A percentile compares a stretch with the other conserved stretches of the same genome.
phyloP scores from a whole-genome alignment of 2,113 vertebrate genomes.

The Rhabdomys dilectus region DNA sequence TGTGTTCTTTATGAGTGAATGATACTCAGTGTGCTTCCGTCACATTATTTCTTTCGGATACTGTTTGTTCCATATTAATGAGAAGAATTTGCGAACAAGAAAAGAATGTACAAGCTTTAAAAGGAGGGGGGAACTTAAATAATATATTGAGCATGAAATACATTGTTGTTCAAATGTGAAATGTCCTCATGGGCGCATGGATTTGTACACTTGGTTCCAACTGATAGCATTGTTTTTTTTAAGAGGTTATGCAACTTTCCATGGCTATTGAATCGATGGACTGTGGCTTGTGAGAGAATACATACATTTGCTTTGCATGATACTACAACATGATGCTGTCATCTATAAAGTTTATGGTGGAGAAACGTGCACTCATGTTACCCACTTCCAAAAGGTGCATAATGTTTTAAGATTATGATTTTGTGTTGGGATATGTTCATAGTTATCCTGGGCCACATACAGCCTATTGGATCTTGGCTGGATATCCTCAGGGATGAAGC shows the following conservation, averaged over 20 bases:
- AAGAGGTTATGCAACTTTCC: too few species aligned
- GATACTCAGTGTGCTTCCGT: background rate
- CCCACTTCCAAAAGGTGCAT: background rate
- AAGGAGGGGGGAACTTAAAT: background rate
- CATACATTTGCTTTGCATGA: background rate
- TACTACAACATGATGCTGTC: background rate
- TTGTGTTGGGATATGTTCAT: background rate
- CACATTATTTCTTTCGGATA: slow-evolving; percentile 14
- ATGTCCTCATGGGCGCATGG: background rate
- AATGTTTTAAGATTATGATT: background rate
- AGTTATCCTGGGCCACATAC: background rate
- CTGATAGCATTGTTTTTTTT: background rate
- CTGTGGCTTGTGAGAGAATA: background rate
- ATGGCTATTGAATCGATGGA: too few species aligned
- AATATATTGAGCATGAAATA: background rate
- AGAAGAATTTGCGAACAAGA: slow-evolving; percentile 15
- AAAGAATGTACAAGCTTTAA: slow-evolving; percentile 10
- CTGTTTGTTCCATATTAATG: background rate
- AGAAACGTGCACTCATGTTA: background rate
- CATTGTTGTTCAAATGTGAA: background rate
- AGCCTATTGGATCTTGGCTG: too few species aligned
- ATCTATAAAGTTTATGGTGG: background rate
- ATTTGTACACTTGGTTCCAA: background rate
- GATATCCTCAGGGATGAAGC: too few species aligned
- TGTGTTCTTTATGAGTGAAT: slow-evolving; percentile 20